These are phyloP conservation scores for Ethmia dodecea DNA, from an alignment of 2,888 invertebrate genomes.

Conservation along the genomic window DNA sequence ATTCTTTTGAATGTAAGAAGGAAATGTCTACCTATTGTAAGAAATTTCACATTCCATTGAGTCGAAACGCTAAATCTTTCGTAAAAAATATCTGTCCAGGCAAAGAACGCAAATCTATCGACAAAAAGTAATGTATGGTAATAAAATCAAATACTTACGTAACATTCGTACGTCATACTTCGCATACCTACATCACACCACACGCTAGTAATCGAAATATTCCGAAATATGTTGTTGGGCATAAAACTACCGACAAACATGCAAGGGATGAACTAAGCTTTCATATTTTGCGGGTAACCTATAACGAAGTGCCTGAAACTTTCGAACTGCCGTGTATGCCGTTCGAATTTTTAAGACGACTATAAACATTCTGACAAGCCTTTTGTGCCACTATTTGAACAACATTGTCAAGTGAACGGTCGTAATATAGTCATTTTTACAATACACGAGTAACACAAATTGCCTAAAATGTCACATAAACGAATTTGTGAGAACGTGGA, in stretches of 20 bases:
- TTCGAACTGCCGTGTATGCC: conserved; percentile 56
- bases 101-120: too few species aligned
- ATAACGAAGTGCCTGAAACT: conserved; percentile 62
- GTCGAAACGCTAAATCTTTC: not conserved
- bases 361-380: conserved; percentile 59
- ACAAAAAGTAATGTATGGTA: too few species aligned
- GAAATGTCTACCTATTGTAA: conserved; percentile 71
- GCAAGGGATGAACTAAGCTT: conserved; percentile 73
- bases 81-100: too few species aligned
- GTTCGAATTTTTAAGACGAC: conserved; percentile 56
- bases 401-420: conserved; percentile 40
- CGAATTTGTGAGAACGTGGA: conserved; percentile 42
- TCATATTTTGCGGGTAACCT: conserved; percentile 63
- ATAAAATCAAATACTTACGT: too few species aligned
- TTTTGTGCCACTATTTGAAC: conserved; percentile 53
- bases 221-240: conserved; percentile 75
- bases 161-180: too few species aligned
- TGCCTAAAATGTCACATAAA: conserved; percentile 41
- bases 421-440: conserved; percentile 55
- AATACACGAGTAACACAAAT: conserved; percentile 45
- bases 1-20: conserved; percentile 71
- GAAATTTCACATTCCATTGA: conserved; percentile 64
- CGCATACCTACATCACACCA: conserved; percentile 69
- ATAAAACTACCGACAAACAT: conserved; percentile 72
- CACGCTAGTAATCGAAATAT: conserved; percentile 77